Conservation (phyloP, 1,140 invertebrate genomes). For the Zaprionus gabonicus region DNA sequence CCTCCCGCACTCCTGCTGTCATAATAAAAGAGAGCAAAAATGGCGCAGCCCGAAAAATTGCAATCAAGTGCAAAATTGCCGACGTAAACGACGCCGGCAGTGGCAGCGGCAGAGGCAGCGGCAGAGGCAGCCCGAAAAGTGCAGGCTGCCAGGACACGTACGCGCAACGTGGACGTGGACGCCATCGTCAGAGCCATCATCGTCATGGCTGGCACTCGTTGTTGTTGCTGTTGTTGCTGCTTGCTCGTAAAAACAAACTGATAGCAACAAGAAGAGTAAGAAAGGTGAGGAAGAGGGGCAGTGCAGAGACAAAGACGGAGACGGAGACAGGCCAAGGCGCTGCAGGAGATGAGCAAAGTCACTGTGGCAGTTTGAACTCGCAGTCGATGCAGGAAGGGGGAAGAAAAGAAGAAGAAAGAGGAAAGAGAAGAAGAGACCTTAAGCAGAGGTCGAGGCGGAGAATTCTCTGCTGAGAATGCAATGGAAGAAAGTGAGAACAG, state of each 20-base stretch:
- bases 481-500: background rate
- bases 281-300: background rate
- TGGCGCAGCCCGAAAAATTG: slow-evolving; percentile 81
- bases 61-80: slow-evolving; percentile 84
- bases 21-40: slow-evolving; percentile 50
- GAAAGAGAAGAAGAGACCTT: background rate
- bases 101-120: slow-evolving; percentile 29
- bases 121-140: slow-evolving; percentile 42
- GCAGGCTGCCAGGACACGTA: slow-evolving; percentile 79
- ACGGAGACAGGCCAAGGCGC: background rate
- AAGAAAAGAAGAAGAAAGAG: background rate
- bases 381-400: too few species aligned
- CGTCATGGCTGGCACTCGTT: slow-evolving; percentile 27
- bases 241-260: slow-evolving; percentile 78
- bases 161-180: slow-evolving; percentile 57
- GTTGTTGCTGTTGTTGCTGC: slow-evolving; percentile 49
- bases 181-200: slow-evolving; percentile 35
- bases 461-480: background rate
- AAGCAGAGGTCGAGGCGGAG: background rate
- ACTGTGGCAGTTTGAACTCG: too few species aligned
- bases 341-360: too few species aligned
- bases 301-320: background rate
- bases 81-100: slow-evolving; percentile 74
- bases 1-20: background rate
- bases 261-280: slow-evolving; percentile 42